Evolutionary conservation across 2,113 vertebrate genomes (phyloP).

Genomic region (Alces alces): DNA sequence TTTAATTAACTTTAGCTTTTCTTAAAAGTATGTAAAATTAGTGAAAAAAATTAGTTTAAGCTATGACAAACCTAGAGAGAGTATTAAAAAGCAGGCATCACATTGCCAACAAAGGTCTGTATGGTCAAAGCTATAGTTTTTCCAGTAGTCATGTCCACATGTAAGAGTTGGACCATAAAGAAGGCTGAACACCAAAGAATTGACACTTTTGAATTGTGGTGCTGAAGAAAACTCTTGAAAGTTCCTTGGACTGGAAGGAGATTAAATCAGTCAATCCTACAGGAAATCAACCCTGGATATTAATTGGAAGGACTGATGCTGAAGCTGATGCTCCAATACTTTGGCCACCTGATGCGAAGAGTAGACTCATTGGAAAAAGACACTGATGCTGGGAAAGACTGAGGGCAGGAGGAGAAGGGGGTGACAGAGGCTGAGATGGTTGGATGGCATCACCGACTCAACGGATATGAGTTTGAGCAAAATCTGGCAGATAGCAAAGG

Average conservation of each 20-base stretch:
- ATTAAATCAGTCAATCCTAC: not conserved
- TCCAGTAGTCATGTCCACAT: not conserved
- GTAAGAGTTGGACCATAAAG: not conserved
- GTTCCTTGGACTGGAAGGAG: not conserved
- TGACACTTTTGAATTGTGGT: not conserved
- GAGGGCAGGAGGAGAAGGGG: not conserved
- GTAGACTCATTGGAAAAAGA: not conserved
- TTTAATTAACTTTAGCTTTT: not conserved
- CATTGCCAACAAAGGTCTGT: not conserved
- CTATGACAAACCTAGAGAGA: not conserved
- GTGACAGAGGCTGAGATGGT: not conserved
- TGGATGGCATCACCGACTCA: not conserved
- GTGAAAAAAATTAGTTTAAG: not conserved
- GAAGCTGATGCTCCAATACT: not conserved
- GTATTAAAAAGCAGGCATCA: not conserved
- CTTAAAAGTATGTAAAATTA: not conserved
- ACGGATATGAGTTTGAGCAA: not conserved
- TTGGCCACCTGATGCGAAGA: not conserved
- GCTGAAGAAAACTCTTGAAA: not conserved
- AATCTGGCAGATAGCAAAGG: not conserved
- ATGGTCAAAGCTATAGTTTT: not conserved
- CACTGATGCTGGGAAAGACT: not conserved
- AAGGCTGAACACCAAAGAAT: not conserved
- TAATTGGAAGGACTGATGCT: not conserved
- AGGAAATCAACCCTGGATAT: not conserved